Base-by-base conservation (phyloP, 2,113 vertebrate genomes). In the Gopherus evgoodei region DNA sequence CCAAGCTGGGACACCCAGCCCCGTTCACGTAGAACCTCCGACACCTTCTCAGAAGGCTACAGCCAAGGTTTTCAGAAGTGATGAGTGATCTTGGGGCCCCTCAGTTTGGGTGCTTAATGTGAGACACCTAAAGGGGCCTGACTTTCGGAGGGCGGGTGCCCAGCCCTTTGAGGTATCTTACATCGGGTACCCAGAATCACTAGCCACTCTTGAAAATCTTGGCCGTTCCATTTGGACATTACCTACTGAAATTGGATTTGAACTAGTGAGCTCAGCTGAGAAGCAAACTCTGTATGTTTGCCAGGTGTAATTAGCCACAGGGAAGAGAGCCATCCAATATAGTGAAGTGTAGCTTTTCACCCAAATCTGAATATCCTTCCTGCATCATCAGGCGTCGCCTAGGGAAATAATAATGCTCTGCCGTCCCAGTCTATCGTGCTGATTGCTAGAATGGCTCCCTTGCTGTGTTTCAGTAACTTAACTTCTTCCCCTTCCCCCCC, bases 51-150 rank as follows among this genome's bases (percentile, higher is more conserved):
- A 84, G 78, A 89, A 90, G 86, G 81, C 42, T 11, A n/a, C 38
- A 49, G 13, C 62, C 44, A 72, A 72, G 86, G n/a, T 91, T 12
- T 42, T 91, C 91, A 75, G 87, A 49, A 92, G 62, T 27, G 75
- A 54, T 54, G 11, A 76, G 31, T 31, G 27, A 42, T 89, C 24
- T 25, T 65, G 44, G 22, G 22, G 38, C 24, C 3, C 29, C 52
- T 89, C 83, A 52, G 8, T 21, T 83, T 29, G 29, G 44, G 21
- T 31, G 24, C 83, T 65, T 44, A 25, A 31, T 24, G 24, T 49
- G 49, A 35, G 3, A 49, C 25, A 27, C 27, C 52, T 90, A 24
- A 94, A 93, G 59, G 11, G 5, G 83, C 56, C 11, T 65, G 57
- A 80, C 65, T 69, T 49, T 85, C 90, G 52, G 35, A 82, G 84